Percentiles rank a stretch among this genome's conserved stretches.
These are phyloP conservation scores for Pseudorhiza aurosa DNA, from an alignment of 30 jellyfish, hydroid and myxozoan genomes.

Conservation along the genomic window DNA sequence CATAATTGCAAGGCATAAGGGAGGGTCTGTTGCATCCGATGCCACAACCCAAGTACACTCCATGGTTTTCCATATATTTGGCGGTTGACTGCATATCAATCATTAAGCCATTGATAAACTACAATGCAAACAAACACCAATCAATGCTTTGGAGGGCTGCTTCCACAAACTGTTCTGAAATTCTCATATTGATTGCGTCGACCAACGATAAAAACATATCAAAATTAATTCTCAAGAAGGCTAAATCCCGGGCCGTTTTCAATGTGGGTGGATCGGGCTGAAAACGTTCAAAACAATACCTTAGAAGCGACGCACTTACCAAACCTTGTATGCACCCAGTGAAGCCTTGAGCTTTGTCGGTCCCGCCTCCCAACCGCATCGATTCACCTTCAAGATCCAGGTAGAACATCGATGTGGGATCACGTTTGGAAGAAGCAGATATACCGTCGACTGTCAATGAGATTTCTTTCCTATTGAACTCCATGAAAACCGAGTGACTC, in stretches of 20 bases:
- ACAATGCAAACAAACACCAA: too few relatives aligned
- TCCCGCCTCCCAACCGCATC: conserved; percentile 72
- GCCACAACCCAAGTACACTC: conserved; percentile 78
- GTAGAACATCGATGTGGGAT: conserved; percentile 33
- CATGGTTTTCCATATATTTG: conserved; percentile 25
- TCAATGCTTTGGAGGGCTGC: too few relatives aligned
- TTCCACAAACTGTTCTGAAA: too few relatives aligned
- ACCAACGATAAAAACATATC: too few relatives aligned
- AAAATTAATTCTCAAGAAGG: too few relatives aligned
- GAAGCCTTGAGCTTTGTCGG: conserved; percentile 40
- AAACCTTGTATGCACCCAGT: conserved; percentile 57
- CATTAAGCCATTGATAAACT: conserved; percentile 61
- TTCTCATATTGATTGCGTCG: too few relatives aligned
- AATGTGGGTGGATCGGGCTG: too few relatives aligned
- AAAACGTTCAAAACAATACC: too few relatives aligned
- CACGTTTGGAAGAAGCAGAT: conserved; percentile 7
- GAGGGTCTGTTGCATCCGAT: conserved; percentile 63
- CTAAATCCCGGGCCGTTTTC: too few relatives aligned
- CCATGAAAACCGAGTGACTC: conserved; percentile 37
- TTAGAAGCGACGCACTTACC: conserved; percentile 68
- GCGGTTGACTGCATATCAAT: conserved; percentile 45
- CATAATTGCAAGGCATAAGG: conserved; percentile 56
- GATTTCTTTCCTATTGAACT: conserved; percentile 64
- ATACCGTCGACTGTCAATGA: conserved; percentile 32
- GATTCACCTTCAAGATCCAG: conserved; percentile 72